Evolutionary conservation across 1,140 invertebrate genomes (phyloP).

Genomic region (Gryllus bimaculatus): DNA sequence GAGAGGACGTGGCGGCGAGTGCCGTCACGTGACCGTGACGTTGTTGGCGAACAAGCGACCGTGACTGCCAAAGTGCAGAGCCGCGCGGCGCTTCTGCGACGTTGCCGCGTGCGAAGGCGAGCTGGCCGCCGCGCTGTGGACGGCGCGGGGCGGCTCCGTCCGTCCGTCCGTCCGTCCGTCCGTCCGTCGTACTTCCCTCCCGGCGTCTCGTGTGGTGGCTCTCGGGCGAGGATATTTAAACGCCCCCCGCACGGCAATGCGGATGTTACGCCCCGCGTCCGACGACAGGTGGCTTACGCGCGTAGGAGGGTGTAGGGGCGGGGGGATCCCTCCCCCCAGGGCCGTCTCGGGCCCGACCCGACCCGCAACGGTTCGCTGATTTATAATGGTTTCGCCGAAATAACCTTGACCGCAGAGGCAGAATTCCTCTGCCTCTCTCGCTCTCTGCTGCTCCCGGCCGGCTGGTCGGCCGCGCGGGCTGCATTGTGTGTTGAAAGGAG

Average conservation of each 20-base stretch:
- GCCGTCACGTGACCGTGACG: not conserved
- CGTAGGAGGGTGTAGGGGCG: not conserved
- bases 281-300: not conserved
- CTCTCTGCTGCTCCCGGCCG: too few species aligned
- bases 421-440: not conserved
- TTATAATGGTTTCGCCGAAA: not conserved
- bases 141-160: too few species aligned
- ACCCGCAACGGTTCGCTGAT: not conserved
- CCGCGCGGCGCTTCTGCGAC: not conserved
- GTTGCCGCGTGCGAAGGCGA: not conserved
- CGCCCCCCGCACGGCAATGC: not conserved
- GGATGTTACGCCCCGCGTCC: not conserved
- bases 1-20: not conserved
- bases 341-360: too few species aligned
- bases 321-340: too few species aligned
- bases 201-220: too few species aligned
- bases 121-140: too few species aligned
- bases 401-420: not conserved
- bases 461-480: too few species aligned
- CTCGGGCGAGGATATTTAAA: too few species aligned
- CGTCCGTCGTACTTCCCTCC: too few species aligned
- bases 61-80: not conserved
- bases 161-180: too few species aligned
- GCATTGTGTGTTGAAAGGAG: too few species aligned
- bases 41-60: not conserved